phyloP scores from a whole-genome alignment of 2,113 vertebrate species.

The Peucedramus taeniatus region DNA sequence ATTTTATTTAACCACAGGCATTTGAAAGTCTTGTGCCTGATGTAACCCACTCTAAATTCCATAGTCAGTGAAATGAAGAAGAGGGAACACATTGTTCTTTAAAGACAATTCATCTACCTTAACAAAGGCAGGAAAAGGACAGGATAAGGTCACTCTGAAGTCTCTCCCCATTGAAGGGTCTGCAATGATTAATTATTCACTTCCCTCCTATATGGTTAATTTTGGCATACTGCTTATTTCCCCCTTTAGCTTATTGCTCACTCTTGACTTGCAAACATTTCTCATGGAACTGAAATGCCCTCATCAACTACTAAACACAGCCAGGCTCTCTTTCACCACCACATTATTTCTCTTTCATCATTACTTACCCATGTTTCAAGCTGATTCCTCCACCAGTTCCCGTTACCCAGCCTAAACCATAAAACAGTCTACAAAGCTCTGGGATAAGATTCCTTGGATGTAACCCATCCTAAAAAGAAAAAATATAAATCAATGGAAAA shows the following conservation, averaged over 20 bases:
- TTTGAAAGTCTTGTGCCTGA: not conserved
- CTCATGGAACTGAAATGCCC: not conserved
- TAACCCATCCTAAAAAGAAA: conserved; percentile 78
- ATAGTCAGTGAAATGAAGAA: not conserved
- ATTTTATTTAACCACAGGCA: not conserved
- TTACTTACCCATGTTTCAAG: conserved; percentile 84
- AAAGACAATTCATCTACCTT: not conserved
- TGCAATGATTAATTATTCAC: not conserved
- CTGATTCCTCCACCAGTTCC: conserved; percentile 96
- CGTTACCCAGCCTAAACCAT: conserved; percentile 94
- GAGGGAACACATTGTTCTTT: not conserved
- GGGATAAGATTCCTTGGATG: conserved; percentile 91
- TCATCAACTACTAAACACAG: not conserved
- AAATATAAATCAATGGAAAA: not conserved
- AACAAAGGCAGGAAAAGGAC: not conserved
- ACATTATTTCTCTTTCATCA: not conserved
- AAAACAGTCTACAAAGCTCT: conserved; percentile 91
- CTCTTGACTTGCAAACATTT: not conserved
- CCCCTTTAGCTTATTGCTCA: not conserved
- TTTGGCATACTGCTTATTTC: not conserved
- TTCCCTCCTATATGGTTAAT: not conserved
- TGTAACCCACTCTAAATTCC: not conserved
- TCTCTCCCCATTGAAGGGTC: not conserved
- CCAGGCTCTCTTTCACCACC: not conserved
- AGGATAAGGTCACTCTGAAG: not conserved